Evolutionary conservation across 2,113 vertebrate species (phyloP).

Genomic region (Coturnix japonica): DNA sequence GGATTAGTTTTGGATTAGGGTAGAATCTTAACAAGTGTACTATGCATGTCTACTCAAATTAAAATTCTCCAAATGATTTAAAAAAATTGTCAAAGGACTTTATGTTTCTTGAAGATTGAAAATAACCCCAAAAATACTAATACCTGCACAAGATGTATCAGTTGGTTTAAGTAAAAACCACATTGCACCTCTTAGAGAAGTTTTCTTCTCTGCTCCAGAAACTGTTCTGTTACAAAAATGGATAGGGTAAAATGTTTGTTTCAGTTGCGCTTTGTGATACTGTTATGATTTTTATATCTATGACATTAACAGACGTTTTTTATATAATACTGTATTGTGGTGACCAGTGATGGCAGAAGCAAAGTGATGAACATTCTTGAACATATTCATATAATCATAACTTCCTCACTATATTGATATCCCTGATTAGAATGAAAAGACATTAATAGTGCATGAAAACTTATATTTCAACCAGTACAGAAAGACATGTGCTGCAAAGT

Average conservation of each 20-base stretch:
- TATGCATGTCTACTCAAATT: background rate
- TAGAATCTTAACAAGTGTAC: background rate
- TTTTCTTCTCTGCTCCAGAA: background rate
- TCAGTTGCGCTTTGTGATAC: background rate
- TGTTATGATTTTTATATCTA: background rate
- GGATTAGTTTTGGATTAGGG: background rate
- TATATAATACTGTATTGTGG: background rate
- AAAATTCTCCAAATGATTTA: background rate
- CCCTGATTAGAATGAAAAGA: background rate
- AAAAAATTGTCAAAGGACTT: background rate
- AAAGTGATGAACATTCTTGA: background rate
- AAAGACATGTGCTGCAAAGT: background rate
- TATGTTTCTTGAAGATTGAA: background rate
- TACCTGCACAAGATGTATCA: background rate
- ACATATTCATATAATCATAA: background rate
- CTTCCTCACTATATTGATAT: background rate
- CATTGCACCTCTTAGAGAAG: background rate
- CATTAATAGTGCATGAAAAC: background rate
- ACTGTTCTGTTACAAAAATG: background rate
- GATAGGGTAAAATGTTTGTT: background rate
- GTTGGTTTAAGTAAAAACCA: background rate
- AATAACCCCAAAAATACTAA: background rate
- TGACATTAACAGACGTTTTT: background rate
- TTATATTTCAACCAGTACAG: background rate
- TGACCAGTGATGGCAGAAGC: background rate